These are phyloP conservation scores for Drosophila formosana DNA, from an alignment of 2,888 invertebrate species.

Conservation along the genomic window DNA sequence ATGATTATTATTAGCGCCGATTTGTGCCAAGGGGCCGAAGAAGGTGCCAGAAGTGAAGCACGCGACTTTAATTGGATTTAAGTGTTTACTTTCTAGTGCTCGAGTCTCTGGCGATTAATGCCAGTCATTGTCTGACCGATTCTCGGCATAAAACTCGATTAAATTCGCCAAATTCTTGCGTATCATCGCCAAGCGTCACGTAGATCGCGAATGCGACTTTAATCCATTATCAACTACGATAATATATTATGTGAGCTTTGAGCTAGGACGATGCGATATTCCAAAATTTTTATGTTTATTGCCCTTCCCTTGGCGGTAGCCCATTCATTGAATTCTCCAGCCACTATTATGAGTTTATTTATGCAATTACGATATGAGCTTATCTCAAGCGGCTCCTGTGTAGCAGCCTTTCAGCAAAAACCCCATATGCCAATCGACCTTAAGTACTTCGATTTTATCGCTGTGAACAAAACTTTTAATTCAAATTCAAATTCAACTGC, in stretches of 20 bases:
- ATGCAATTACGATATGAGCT: constrained; percentile 7
- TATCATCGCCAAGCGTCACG: constrained; percentile 17
- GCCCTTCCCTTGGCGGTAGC: background rate
- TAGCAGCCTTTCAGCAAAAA: background rate
- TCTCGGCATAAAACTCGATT: constrained; percentile 9
- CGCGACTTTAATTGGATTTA: constrained; percentile 8
- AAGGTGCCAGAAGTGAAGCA: background rate
- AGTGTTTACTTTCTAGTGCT: constrained; percentile 9
- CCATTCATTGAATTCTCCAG: background rate
- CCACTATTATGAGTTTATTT: background rate
- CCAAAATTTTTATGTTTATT: background rate
- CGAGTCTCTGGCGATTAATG: background rate
- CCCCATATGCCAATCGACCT: background rate
- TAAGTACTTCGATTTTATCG: background rate
- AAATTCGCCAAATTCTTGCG: constrained; percentile 12
- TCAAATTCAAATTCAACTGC: background rate
- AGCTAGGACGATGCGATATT: background rate
- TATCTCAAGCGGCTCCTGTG: constrained; percentile 11
- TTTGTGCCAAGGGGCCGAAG: background rate
- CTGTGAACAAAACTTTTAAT: background rate
- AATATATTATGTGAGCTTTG: constrained; percentile 1
- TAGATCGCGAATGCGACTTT: background rate
- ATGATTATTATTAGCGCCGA: constrained; percentile 67
- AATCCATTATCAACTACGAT: constrained; percentile 6
- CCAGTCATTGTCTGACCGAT: constrained; percentile 21